Base-by-base conservation (phyloP, 2,888 invertebrate species). In the Drosophila rubida region DNA sequence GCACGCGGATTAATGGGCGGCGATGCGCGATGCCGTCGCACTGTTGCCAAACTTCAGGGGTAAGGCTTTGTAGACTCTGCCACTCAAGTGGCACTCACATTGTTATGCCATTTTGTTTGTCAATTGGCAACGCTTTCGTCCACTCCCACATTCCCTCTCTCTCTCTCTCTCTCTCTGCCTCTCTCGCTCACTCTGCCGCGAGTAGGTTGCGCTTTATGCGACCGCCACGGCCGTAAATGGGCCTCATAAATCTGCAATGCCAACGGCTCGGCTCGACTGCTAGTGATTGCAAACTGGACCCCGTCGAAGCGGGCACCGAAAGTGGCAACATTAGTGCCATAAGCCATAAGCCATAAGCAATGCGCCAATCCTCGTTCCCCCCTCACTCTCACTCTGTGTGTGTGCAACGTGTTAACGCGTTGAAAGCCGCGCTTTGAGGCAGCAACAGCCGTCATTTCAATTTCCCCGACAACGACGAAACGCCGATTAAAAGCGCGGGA, bases 311-410 rank as follows among this genome's bases (percentile, higher is more conserved):
- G 68, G 60, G 59, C 67, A 53, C 61, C 73, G 69, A 85, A 84
- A 85, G 80, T 85, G 75, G 69, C 69, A 80, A 72, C 79, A 85
- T 81, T 80, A 85, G 85, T 80, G 81, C 72, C 68, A 75, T 77
- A 79, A 75, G 80, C 78, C 61, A 80, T 80, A 64, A 64, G 78
- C 75, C 63, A 62, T 66, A 61, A 63, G 73, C 69, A n/a, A 25
- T 50, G 49, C 16, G 39, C 37, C 44, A 58, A 32, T 42, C 19
- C 32, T 7, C 19, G 39, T 16, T 19, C 3, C 19, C 3, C 19
- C 19, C 19, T 19, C 19, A 2, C 19, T 19, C 19, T 19, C 19
- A 2, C 9, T n/a, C 9, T 9, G 42, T 14, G 6, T 14, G 32
- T 9, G 7, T 45, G 27, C 41, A 62, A 61, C 75, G 75, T 77